Evolutionary conservation across 2,888 invertebrate species (phyloP).

Genomic region (Cantharis lateralis): DNA sequence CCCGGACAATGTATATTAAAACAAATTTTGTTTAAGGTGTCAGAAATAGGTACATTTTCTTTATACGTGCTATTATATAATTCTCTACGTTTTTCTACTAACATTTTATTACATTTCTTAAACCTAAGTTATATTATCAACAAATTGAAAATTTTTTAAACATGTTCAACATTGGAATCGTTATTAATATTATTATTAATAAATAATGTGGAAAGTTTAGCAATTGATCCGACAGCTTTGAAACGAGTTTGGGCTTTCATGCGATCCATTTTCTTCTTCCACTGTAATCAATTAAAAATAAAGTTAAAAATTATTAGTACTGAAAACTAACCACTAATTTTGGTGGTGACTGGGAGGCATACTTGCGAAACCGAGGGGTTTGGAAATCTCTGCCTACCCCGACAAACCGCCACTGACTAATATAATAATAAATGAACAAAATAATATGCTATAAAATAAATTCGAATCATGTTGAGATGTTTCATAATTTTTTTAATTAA

Average conservation of each 20-base stretch:
- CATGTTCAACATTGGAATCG: not conserved
- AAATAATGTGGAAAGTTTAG: constrained; percentile 57
- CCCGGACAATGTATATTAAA: too few species aligned
- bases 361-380: too few species aligned
- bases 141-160: not conserved
- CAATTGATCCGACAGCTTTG: constrained; percentile 69
- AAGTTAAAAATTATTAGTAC: not conserved
- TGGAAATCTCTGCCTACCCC: too few species aligned
- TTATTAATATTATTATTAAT: constrained; percentile 30
- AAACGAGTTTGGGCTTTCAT: constrained; percentile 68
- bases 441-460: too few species aligned
- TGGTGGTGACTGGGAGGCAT: too few species aligned
- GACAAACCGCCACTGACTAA: too few species aligned
- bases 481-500: too few species aligned
- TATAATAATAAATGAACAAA: too few species aligned
- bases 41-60: too few species aligned
- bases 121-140: not conserved
- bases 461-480: too few species aligned
- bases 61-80: not conserved
- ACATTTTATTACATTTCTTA: not conserved
- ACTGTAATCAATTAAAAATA: constrained; percentile 55
- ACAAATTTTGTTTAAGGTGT: too few species aligned
- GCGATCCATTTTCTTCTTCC: constrained; percentile 71
- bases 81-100: not conserved
- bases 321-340: too few species aligned